Percentiles rank a stretch among this genome's conserved stretches.
phyloP scores from a whole-genome alignment of 1,140 invertebrate species.

The Lineus longissimus region DNA sequence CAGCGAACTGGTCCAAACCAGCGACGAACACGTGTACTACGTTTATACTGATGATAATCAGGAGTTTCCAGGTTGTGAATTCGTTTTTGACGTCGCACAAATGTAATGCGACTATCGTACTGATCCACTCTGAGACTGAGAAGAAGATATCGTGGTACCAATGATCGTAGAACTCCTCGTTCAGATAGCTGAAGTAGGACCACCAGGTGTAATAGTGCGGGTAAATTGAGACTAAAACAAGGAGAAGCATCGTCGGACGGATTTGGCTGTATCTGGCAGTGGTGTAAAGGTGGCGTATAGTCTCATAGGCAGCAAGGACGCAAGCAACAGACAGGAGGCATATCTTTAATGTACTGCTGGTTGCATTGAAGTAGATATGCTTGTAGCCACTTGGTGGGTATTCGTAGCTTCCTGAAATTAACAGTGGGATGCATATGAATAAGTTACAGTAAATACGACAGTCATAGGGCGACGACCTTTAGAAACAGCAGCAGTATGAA shows the following conservation, averaged over 20 bases:
- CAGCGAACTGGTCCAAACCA: conserved; percentile 72
- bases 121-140: conserved; percentile 67
- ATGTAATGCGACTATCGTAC: conserved; percentile 60
- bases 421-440: not conserved
- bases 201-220: conserved; percentile 83
- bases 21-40: conserved; percentile 69
- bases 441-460: not conserved
- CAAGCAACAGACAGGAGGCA: conserved; percentile 68
- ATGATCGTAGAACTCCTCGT: conserved; percentile 70
- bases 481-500: too few species aligned
- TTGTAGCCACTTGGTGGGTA: conserved; percentile 62
- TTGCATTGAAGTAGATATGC: conserved; percentile 80
- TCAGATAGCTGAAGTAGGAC: conserved; percentile 79
- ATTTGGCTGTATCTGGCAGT: conserved; percentile 55
- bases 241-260: conserved; percentile 66
- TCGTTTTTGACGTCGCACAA: conserved; percentile 57
- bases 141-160: conserved; percentile 66
- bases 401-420: conserved; percentile 67
- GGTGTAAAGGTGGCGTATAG: conserved; percentile 58
- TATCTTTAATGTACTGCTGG: conserved; percentile 70
- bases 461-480: not conserved
- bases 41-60: conserved; percentile 65
- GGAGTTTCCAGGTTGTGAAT: conserved; percentile 62
- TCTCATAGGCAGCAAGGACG: conserved; percentile 69
- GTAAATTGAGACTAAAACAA: conserved; percentile 69